Evolutionary conservation across 1,140 invertebrate genomes (phyloP).

Genomic region (Ridgeia piscesae): DNA sequence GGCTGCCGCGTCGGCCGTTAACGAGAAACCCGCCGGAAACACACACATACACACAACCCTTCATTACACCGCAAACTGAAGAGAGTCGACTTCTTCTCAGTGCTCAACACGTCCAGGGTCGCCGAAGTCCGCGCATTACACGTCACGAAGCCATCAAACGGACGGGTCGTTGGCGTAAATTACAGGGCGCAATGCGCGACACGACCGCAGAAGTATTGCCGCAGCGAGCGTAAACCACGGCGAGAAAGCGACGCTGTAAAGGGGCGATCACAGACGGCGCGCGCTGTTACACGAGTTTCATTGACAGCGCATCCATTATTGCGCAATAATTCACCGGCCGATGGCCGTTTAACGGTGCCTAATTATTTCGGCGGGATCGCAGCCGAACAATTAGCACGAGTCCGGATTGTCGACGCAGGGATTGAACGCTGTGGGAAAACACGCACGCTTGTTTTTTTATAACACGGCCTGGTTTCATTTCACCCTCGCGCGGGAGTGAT

Average conservation of each 20-base stretch:
- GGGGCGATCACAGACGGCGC: background rate
- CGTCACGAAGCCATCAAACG: background rate
- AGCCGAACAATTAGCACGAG: background rate
- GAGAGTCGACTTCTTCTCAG: background rate
- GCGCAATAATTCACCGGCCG: background rate
- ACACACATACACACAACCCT: background rate
- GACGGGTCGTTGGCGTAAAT: background rate
- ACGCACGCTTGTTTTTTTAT: background rate
- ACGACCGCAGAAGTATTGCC: background rate
- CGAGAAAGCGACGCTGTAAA: background rate
- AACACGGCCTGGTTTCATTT: background rate
- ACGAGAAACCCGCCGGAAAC: background rate
- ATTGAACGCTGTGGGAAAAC: background rate
- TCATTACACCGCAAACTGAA: background rate
- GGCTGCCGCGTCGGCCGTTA: background rate
- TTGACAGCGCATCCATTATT: background rate
- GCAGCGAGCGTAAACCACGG: background rate
- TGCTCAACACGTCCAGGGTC: background rate
- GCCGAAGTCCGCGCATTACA: background rate
- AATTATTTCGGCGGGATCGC: background rate
- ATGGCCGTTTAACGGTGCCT: slow-evolving; percentile 3
- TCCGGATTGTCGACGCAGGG: background rate
- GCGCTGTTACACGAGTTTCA: background rate
- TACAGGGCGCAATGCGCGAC: background rate
- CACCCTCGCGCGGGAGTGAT: background rate